Conservation (phyloP, 2,888 invertebrate genomes). For the Quadroppia sp. region DNA sequence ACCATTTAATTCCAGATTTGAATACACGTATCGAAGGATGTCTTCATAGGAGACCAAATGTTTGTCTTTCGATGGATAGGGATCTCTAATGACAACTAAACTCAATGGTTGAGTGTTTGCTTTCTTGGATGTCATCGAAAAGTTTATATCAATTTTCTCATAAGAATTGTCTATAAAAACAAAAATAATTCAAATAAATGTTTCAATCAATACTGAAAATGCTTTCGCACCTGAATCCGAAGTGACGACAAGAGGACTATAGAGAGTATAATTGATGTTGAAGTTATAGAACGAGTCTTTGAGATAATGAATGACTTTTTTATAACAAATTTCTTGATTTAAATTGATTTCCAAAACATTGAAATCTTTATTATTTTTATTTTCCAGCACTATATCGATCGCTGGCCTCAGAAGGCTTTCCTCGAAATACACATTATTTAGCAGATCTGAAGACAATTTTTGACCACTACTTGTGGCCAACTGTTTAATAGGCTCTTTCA, state of each 20-base stretch:
- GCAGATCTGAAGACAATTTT: neutral
- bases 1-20: conserved; percentile 64
- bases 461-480: neutral
- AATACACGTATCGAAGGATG: conserved; percentile 47
- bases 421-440: neutral
- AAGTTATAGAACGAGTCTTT: neutral
- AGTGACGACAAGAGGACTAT: neutral
- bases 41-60: neutral
- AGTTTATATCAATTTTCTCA: neutral
- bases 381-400: conserved; percentile 12
- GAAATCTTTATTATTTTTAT: neutral
- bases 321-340: neutral
- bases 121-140: neutral
- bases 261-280: neutral
- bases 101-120: neutral
- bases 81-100: neutral
- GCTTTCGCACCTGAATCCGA: neutral
- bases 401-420: conserved; percentile 8
- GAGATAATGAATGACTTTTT: neutral
- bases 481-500: neutral
- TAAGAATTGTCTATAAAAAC: neutral
- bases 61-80: neutral
- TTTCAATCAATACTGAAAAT: neutral
- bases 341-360: conserved; percentile 15
- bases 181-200: neutral